phyloP scores from a whole-genome alignment of 2,113 vertebrate species.

The Ardeotis arabs region DNA sequence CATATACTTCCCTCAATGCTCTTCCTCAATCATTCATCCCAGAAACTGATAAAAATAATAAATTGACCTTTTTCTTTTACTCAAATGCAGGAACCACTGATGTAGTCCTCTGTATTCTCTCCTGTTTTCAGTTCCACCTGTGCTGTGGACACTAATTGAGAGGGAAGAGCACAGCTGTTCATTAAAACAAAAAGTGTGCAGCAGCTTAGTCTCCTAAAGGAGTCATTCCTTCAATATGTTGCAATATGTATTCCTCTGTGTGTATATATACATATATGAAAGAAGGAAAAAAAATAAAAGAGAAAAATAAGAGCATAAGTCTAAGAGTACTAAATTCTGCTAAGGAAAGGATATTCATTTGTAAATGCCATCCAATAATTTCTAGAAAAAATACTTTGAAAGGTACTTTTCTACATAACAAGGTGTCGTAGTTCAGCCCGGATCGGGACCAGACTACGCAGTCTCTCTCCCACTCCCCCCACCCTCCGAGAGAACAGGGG shows the following conservation, averaged over 20 bases:
- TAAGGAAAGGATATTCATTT: not conserved
- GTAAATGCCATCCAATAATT: not conserved
- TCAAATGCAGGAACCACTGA: not conserved
- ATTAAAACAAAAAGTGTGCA: not conserved
- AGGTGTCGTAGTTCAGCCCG: too few species aligned
- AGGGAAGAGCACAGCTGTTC: slow-evolving; percentile 40
- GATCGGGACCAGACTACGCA: too few species aligned
- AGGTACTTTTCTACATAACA: not conserved
- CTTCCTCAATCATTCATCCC: not conserved
- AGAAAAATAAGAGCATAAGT: not conserved
- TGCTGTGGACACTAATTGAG: not conserved
- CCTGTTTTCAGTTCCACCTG: not conserved
- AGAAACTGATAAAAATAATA: not conserved
- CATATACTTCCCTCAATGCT: not conserved
- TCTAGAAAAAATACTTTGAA: not conserved
- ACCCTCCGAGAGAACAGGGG: too few species aligned
- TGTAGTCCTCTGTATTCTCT: not conserved
- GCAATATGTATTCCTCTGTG: not conserved
- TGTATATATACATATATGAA: too few species aligned
- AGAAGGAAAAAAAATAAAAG: too few species aligned
- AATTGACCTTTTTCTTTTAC: not conserved
- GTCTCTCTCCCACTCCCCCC: too few species aligned
- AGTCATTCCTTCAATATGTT: slow-evolving; percentile 5
- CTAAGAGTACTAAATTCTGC: not conserved
- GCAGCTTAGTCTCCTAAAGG: slow-evolving; percentile 3